Base-by-base conservation (phyloP, 2,113 vertebrate genomes). In the Tachysurus fulvidraco region DNA sequence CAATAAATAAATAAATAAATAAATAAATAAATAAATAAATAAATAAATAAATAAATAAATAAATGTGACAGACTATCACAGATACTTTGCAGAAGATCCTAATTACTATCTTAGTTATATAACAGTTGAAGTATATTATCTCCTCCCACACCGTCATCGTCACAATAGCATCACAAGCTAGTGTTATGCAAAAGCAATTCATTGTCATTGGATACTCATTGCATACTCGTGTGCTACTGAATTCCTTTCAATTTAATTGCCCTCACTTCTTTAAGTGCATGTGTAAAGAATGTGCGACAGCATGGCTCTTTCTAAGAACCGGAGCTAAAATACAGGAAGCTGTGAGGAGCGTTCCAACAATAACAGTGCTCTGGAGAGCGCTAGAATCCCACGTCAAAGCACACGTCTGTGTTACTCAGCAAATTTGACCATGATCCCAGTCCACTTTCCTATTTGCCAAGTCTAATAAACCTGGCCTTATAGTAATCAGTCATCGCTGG, bases 391-490 rank as follows among this genome's bases (percentile, higher is more conserved):
- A 76, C 21, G 62, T 62, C 57, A 50, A 83, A 83, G 57, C 50
- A 83, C 81, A 73, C 50, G 36, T 23, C 50, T 83, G 65, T 28
- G 21, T 71, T 71, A 83, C 82, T 71, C 65, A 73, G 65, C 52
- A 83, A 71, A 71, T 73, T 57, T 52, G 60, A 23, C 81, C 81
- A 83, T 2, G 17, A 65, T 65, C 41, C 60, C 25, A 65, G 60
- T 50, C 44, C 81, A 83, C 23, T 46, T 44, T 62, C 11, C n/a
- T 13, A 46, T n/a, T 8, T n/a, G 80, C 59, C 41, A 83, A 30
- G 60, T 52, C 36, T 82, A 81, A 62, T 25, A 44, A 81, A 44
- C 55, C 30, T 25, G 78, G 55, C 41, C 36, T 65, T 83, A 28
- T 50, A 44, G 44, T 65, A 23, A 50, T 82, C 28, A 80, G 28